phyloP scores from a whole-genome alignment of 2,797 vertebrate species.

The Natrix natrix region DNA sequence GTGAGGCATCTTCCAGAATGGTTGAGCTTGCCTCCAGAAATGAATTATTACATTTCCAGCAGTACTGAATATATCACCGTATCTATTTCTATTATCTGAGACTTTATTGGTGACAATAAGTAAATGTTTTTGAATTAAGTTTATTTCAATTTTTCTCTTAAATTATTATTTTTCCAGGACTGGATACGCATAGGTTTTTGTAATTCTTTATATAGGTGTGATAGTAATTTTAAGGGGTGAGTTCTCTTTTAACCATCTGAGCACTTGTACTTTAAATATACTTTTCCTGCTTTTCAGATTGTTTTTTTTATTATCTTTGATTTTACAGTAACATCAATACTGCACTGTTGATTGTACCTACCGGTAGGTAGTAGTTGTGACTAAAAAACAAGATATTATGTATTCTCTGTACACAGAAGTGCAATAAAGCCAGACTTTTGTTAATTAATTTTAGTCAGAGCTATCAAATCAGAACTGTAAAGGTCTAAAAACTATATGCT shows the following conservation, averaged over 20 bases:
- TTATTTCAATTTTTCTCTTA: not conserved
- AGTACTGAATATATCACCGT: not conserved
- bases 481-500: not conserved
- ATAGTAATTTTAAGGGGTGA: not conserved
- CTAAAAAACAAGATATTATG: not conserved
- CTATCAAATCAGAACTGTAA: not conserved
- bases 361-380: not conserved
- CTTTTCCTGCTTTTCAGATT: not conserved
- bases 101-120: not conserved
- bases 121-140: not conserved
- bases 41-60: not conserved
- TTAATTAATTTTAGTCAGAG: not conserved
- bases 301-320: not conserved
- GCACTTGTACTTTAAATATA: not conserved
- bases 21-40: not conserved
- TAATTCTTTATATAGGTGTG: not conserved
- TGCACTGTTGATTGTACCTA: not conserved
- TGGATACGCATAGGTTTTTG: not conserved
- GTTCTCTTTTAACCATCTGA: not conserved
- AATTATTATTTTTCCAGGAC: not conserved
- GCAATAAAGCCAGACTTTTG: not conserved
- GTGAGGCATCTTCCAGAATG: not conserved
- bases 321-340: not conserved
- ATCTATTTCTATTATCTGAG: not conserved
- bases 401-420: not conserved